These are phyloP conservation scores for Zaprionus nigranus DNA, from an alignment of 1,140 invertebrate species.

Conservation along the genomic window DNA sequence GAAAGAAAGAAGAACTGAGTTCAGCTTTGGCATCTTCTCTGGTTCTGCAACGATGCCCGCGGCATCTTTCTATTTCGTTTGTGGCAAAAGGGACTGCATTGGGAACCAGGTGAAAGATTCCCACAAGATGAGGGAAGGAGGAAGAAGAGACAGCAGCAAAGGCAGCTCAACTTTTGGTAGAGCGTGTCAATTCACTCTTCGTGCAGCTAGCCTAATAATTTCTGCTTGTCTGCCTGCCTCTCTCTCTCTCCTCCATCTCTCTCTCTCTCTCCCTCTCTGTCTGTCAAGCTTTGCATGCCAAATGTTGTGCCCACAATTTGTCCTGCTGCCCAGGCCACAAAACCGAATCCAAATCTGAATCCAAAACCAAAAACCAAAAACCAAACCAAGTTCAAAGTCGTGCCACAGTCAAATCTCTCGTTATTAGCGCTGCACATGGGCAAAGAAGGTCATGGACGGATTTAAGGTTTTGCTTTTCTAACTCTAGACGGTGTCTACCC, in stretches of 20 bases:
- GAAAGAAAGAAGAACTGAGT: background rate
- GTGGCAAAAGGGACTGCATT: constrained; percentile 23
- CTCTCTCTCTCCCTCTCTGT: background rate
- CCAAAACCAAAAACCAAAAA: constrained; percentile 23
- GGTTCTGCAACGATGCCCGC: background rate
- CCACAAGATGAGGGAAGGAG: background rate
- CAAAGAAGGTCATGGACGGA: constrained; percentile 82
- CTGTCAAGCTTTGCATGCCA: constrained; percentile 69
- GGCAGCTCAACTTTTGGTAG: constrained; percentile 29
- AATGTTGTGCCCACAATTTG: constrained; percentile 68
- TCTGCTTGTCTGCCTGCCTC: constrained; percentile 57
- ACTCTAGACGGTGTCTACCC: constrained; percentile 12
- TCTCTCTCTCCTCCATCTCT: constrained; percentile 10
- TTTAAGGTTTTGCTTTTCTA: constrained; percentile 61
- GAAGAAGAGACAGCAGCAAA: constrained; percentile 17
- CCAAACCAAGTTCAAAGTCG: constrained; percentile 75
- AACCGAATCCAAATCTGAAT: constrained; percentile 29
- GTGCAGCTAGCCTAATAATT: constrained; percentile 68
- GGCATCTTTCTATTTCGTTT: constrained; percentile 58
- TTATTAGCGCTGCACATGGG: constrained; percentile 52
- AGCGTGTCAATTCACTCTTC: constrained; percentile 66
- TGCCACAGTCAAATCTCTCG: constrained; percentile 65
- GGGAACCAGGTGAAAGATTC: constrained; percentile 40
- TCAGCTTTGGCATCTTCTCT: constrained; percentile 11
- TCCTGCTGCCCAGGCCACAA: constrained; percentile 50